Conservation (phyloP, 1,140 invertebrate genomes). For the Bombyx mori region ASM3026992v2 NC_085107.1:6935001-6935500, state of each 20-base stretch:
- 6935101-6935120: conserved; percentile 43
- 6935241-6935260: not conserved
- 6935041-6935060: conserved; percentile 38
- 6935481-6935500: too few species aligned
- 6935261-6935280: too few species aligned
- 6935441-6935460: too few species aligned
- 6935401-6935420: too few species aligned
- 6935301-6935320: too few species aligned
- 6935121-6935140: conserved; percentile 44
- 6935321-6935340: too few species aligned
- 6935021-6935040: conserved; percentile 49
- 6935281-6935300: too few species aligned
- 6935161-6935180: conserved; percentile 42
- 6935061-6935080: conserved; percentile 42
- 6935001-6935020: conserved; percentile 13
- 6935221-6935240: not conserved
- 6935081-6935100: conserved; percentile 44
- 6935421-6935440: too few species aligned
- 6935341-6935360: too few species aligned
- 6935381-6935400: too few species aligned
- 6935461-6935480: too few species aligned
- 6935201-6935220: not conserved
- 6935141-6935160: conserved; percentile 48
- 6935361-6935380: too few species aligned
- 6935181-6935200: not conserved